Evolutionary conservation across 1,140 invertebrate genomes (phyloP).

Genomic region (Tenebrio molitor): DNA sequence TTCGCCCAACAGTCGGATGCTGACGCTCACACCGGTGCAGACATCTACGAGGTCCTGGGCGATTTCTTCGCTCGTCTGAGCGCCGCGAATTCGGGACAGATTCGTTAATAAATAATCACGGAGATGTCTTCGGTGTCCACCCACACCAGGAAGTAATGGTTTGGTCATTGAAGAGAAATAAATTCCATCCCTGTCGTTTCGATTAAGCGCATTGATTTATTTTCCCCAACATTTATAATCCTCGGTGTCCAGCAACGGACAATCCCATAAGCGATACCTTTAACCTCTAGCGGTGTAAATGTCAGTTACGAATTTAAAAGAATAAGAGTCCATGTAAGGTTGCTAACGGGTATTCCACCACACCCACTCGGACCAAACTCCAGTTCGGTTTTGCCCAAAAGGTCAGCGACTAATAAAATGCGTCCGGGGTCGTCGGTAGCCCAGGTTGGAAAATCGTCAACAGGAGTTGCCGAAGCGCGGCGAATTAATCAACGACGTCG

Average conservation of each 20-base stretch:
- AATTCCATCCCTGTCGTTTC: background rate
- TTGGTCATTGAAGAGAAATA: background rate
- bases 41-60: background rate
- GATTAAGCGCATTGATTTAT: background rate
- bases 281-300: slow-evolving; percentile 10
- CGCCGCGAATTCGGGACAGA: background rate
- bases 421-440: too few species aligned
- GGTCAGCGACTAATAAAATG: too few species aligned
- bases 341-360: background rate
- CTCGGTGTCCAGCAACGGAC: background rate
- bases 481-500: too few species aligned
- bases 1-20: background rate
- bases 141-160: background rate
- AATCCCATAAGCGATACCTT: background rate
- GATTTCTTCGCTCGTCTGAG: background rate
- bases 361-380: background rate
- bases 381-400: background rate
- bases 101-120: background rate
- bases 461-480: too few species aligned
- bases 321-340: slow-evolving; percentile 4
- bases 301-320: slow-evolving; percentile 10
- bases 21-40: background rate
- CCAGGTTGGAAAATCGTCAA: too few species aligned
- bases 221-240: background rate
- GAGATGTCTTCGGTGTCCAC: background rate